These are phyloP conservation scores for Scaptodrosophila latifasciaeformis DNA, from an alignment of 2,888 invertebrate genomes.

Conservation along the genomic window DNA sequence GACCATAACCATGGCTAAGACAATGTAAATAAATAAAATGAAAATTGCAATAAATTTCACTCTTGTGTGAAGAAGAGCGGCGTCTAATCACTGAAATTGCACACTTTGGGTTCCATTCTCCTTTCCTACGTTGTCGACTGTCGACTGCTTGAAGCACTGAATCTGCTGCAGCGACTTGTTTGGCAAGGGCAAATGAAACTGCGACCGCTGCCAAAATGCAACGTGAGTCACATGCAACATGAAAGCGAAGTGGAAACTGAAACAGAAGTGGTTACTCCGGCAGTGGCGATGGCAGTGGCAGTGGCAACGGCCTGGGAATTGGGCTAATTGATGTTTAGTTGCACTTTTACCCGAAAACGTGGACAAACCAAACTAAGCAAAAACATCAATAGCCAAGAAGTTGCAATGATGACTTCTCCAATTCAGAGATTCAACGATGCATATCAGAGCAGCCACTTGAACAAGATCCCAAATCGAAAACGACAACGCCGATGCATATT, in stretches of 20 bases:
- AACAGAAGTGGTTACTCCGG: slow-evolving; percentile 28
- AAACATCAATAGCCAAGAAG: slow-evolving; percentile 14
- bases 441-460: slow-evolving; percentile 16
- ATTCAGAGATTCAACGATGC: slow-evolving; percentile 24
- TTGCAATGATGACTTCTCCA: neutral
- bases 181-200: slow-evolving; percentile 29
- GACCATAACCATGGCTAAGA: slow-evolving; percentile 10
- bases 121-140: neutral
- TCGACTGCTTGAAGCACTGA: neutral
- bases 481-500: slow-evolving; percentile 27
- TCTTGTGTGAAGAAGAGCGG: slow-evolving; percentile 58
- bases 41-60: slow-evolving; percentile 66
- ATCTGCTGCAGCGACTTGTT: slow-evolving; percentile 6
- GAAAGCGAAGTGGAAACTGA: slow-evolving; percentile 25
- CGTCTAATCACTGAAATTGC: slow-evolving; percentile 54
- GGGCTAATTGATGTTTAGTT: slow-evolving; percentile 74
- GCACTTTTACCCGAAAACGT: slow-evolving; percentile 73
- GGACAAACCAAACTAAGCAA: slow-evolving; percentile 42
- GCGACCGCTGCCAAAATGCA: slow-evolving; percentile 50
- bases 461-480: slow-evolving; percentile 9
- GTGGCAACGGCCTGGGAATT: slow-evolving; percentile 70
- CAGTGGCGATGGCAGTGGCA: slow-evolving; percentile 41
- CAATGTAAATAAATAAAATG: slow-evolving; percentile 52
- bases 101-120: slow-evolving; percentile 14
- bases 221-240: slow-evolving; percentile 62